These are phyloP conservation scores for Heliconius congener DNA, from an alignment of 1,140 invertebrate species.

Conservation along the genomic window DNA sequence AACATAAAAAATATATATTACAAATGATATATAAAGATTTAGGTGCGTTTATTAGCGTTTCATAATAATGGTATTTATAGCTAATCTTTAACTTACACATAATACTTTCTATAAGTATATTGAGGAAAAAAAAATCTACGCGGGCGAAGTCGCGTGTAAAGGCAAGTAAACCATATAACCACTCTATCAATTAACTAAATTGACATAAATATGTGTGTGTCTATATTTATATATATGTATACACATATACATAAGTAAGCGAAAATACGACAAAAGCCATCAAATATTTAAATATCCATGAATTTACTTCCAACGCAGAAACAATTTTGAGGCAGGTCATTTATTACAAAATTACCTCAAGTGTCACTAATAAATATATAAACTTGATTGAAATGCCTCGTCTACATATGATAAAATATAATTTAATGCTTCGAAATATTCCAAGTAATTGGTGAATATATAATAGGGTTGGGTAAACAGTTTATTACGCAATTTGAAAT, in stretches of 20 bases:
- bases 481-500: not conserved
- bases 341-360: slow-evolving; percentile 14
- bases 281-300: not conserved
- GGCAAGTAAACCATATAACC: not conserved
- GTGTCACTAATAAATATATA: not conserved
- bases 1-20: not conserved
- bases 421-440: slow-evolving; percentile 4
- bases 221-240: not conserved
- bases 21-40: not conserved
- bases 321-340: slow-evolving; percentile 23
- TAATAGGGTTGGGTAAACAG: not conserved
- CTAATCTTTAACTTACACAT: not conserved
- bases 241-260: not conserved
- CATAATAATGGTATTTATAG: not conserved
- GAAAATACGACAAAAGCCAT: not conserved
- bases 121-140: not conserved
- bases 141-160: too few species aligned
- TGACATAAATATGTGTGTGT: not conserved
- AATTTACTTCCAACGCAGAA: not conserved
- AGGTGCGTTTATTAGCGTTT: not conserved
- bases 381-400: not conserved
- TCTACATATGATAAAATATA: slow-evolving; percentile 20
- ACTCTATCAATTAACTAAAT: not conserved
- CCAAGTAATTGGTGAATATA: not conserved
- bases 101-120: not conserved